A percentile compares a stretch with the other conserved stretches of the same genome.
Evolutionary conservation across 2,797 vertebrate species (phyloP).

Genomic region (Thaleichthys pacificus): DNA sequence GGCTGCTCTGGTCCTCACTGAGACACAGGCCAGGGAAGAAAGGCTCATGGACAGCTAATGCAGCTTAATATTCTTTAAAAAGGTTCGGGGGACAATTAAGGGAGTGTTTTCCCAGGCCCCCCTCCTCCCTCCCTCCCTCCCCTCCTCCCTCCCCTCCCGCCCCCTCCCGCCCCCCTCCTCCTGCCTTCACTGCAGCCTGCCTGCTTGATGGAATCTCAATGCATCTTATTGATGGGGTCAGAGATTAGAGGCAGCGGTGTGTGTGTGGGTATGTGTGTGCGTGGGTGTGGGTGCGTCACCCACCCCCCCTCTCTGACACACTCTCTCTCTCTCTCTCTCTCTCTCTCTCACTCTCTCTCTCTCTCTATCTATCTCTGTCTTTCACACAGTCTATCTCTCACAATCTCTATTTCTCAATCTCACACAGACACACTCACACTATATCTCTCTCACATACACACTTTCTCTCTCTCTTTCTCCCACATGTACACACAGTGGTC

Average conservation of each 20-base stretch:
- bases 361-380: no score
- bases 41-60: slow-evolving; percentile 78
- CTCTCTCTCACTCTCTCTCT: slow-evolving; percentile 5
- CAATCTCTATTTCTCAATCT: no score
- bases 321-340: slow-evolving; percentile 28
- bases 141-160: slow-evolving; percentile 70
- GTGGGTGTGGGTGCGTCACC: slow-evolving; percentile 51
- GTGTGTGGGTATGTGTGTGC: slow-evolving; percentile 54
- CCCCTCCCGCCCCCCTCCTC: slow-evolving; percentile 66
- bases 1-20: slow-evolving; percentile 70
- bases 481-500: neutral
- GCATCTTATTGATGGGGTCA: slow-evolving; percentile 83
- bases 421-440: slow-evolving; percentile 45
- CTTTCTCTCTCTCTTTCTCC: no score
- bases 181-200: slow-evolving; percentile 72
- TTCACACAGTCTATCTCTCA: slow-evolving; percentile 7
- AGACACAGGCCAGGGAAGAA: slow-evolving; percentile 74
- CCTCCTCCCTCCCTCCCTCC: slow-evolving; percentile 43
- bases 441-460: slow-evolving; percentile 4
- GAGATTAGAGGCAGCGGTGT: slow-evolving; percentile 75
- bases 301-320: no score
- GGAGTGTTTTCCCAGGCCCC: slow-evolving; percentile 75
- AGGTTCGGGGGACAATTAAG: slow-evolving; percentile 79
- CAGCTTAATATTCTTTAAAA: slow-evolving; percentile 85
- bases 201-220: slow-evolving; percentile 81